Base-by-base conservation (phyloP, 2,113 vertebrate species). In the Chloroceryle aenea region DNA sequence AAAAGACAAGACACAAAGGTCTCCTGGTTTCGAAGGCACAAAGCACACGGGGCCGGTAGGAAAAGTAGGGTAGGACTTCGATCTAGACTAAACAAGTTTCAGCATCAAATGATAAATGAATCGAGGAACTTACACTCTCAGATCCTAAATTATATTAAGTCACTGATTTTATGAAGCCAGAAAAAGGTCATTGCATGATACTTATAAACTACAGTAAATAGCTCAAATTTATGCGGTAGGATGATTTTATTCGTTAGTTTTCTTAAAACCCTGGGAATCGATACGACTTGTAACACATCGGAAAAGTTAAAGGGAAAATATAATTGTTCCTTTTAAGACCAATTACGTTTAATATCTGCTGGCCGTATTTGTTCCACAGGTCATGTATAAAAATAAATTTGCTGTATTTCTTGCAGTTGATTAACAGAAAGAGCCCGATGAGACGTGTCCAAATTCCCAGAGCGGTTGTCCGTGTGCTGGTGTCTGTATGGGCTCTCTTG, bases 81-180 rank as follows among this genome's bases (percentile, higher is more conserved):
- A 80, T 68, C 73, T 83, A 97, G 96, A 97, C 95, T 96, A 97
- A 97, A 97, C 92, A 97, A 95, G 81, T 96, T 96, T 95, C 96
- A 97, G 78, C 64, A 86, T 72, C 81, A 93, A 91, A 81, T 92
- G 95, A 96, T 86, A 93, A 93, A 96, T 92, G 81, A 96, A 94
- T 96, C 62, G 0, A 95, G 90, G 85, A 91, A 95, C 55, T 85
- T 52, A 85, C 73, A 62, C 78, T 95, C 94, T 88, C 73, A 73
- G 94, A 90, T 94, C 93, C 90, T 89, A 95, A 97, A 96, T 92
- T 87, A 92, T 72, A 95, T 91, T 56, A 95, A 97, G 85, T 83
- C 85, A 40, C 64, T 76, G 48, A 93, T 90, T 97, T 97, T 93
- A 94, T 79, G 66, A 97, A 97, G 86, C 79, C 84, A 96, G 90